These are phyloP conservation scores for Neomonachus schauinslandi DNA, from an alignment of 2,113 vertebrate species.

Conservation along the genomic window DNA sequence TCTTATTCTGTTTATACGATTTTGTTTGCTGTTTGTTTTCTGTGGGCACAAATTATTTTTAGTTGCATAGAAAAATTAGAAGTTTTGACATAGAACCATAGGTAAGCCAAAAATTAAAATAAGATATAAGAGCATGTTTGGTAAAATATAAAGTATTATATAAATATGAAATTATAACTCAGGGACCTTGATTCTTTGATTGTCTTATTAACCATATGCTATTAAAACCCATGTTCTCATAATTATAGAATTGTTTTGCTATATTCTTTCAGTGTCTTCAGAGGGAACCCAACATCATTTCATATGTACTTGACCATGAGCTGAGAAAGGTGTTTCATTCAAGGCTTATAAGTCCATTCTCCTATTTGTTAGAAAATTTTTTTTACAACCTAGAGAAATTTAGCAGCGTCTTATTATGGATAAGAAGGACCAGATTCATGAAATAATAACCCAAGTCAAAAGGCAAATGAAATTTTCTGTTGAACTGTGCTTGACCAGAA, in stretches of 20 bases:
- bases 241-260: not conserved
- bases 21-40: not conserved
- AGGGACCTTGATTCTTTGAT: not conserved
- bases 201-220: not conserved
- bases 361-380: not conserved
- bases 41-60: not conserved
- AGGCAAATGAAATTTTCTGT: not conserved
- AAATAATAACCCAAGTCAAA: slow-evolving; percentile 28
- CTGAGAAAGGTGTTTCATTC: not conserved
- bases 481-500: not conserved
- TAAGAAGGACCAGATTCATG: not conserved
- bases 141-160: not conserved
- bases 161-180: not conserved
- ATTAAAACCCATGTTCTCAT: not conserved
- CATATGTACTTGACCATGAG: not conserved
- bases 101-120: not conserved
- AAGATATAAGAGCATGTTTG: not conserved
- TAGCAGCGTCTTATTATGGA: not conserved
- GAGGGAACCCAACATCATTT: not conserved
- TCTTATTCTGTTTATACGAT: not conserved
- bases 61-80: not conserved
- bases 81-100: not conserved
- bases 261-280: not conserved
- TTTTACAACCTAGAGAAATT: not conserved
- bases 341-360: not conserved